A percentile compares a stretch with the other conserved stretches of the same genome.
Evolutionary conservation across 2,888 invertebrate species (phyloP).

Genomic region (Phortica okadai): DNA sequence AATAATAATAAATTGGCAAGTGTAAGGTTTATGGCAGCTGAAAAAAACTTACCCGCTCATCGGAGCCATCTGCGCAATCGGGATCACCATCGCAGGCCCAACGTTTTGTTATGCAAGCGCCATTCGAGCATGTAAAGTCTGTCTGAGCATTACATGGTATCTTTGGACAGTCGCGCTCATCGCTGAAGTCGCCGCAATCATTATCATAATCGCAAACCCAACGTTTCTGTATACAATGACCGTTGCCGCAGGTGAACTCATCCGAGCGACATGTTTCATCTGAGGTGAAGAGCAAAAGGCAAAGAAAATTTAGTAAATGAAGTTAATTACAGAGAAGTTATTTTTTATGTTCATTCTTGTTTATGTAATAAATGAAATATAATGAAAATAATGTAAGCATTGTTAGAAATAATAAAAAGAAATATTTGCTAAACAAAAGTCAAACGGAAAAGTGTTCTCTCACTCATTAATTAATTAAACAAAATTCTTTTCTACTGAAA

Average conservation of each 20-base stretch:
- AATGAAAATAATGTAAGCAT: too few species aligned
- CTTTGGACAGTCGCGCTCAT: conserved; percentile 87
- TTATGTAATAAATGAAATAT: too few species aligned
- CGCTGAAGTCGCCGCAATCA: conserved; percentile 91
- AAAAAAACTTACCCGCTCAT: conserved; percentile 82
- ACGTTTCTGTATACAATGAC: conserved; percentile 90
- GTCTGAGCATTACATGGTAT: conserved; percentile 84
- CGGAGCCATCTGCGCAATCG: conserved; percentile 91
- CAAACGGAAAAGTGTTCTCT: background rate
- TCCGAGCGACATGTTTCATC: conserved; percentile 95
- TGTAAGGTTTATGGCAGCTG: background rate
- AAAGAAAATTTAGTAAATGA: too few species aligned
- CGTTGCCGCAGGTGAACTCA: conserved; percentile 94
- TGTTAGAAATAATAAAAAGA: background rate
- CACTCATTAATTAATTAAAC: conserved; percentile 5
- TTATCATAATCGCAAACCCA: conserved; percentile 94
- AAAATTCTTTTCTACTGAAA: background rate
- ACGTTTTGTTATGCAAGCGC: conserved; percentile 87
- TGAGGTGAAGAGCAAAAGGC: conserved; percentile 64
- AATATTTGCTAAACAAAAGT: background rate
- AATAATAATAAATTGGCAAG: too few species aligned
- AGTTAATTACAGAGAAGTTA: too few species aligned
- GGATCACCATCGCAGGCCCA: conserved; percentile 94
- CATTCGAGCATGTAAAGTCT: conserved; percentile 88
- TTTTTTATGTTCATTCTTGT: too few species aligned